Evolutionary conservation across 2,888 invertebrate species (phyloP), one percentile per base, ranked within the genome.

Genomic region (Psylliodes chrysocephalus): DNA sequence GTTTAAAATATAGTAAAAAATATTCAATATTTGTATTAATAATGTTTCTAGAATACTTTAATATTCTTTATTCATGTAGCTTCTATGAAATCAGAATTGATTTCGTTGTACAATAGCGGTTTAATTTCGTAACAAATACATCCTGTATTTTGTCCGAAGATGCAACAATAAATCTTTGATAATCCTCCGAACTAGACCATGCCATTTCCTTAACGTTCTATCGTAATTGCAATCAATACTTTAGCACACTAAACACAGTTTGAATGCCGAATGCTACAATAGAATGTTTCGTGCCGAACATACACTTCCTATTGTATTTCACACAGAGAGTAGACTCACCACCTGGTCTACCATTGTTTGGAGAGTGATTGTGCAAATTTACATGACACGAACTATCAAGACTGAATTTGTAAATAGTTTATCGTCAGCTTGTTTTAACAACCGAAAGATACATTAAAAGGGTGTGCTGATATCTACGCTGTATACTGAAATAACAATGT

Each of bases 291-390:
- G 63, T 55, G 53, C 47, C 25, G 51, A 56, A 52, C 56, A 57
- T 61, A 67, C 59, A 64, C 61, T 61, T 67, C 67, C 64, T 59
- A 60, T 67, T 64, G 64, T 67, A 35, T 17, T 57, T 46, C 59
- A 40, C 49, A 49, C 49, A 51, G 38, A 60, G 57, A 65, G 60
- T 60, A 68, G 63, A 68, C 69, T 64, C 63, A 68, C 60, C 68
- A 69, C 67, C 67, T 67, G 68, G 55, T 47, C 47, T 64, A n/a
- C 53, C 52, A 66, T 67, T 68, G 68, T 67, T 65, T 56, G 54
- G 12, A 17, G 46, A 56, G 51, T 64, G 62, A 64, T 67, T 66
- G 65, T 51, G 52, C 38, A 62, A 63, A 67, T 63, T 46, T 60
- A 66, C 59, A 63, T 64, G 62, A 63, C 62, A 49, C 51, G 47